Base-by-base conservation (phyloP, 2,888 invertebrate genomes). In the Hesperia comma region DNA sequence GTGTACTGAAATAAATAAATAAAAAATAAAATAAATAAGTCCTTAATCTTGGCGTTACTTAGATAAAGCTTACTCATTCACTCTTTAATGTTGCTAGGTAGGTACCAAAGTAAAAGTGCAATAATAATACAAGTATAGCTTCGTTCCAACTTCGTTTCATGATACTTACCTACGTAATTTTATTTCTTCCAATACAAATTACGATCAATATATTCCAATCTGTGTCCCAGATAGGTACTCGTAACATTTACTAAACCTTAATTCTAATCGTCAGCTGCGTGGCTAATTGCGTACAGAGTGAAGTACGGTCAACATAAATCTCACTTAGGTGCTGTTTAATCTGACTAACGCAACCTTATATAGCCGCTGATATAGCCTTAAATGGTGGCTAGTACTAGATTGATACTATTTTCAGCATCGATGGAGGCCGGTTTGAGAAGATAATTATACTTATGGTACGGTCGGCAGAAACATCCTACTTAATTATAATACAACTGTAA, bases 331-430 rank as follows among this genome's bases (percentile, higher is more conserved):
- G 32, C 43, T 12, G 43, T 32, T n/a, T 43, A 26, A 43, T 43
- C 58, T 26, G 57, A 57, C 41, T 46, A 46, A 46, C 58, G 43
- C 58, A 32, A 14, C 58, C 58, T 15, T 15, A 58, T 41, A 58
- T 46, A 46, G 58, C 32, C 43, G 41, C n/a, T 15, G 43, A 41
- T 58, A 46, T 26, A 46, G 26, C 58, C 58, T 58, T 58, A 58
- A 46, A 46, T 17, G 19, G 57, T 8, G 12, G 1, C 58, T 15
- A 32, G 58, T 58, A 33, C 37, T 55, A n/a, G 32, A 57, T 32
- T 46, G 58, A 58, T 46, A 58, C 58, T 58, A 58, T 58, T 58
- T 46, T 58, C 26, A 58, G 43, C 43, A 26, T 43, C 58, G 46
- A 46, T n/a, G 15, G 5, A 17, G 58, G n/a, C 58, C 57, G 58